Evolutionary conservation across 2,888 invertebrate genomes (phyloP), one percentile per base, ranked within the genome.

Genomic region (Meganola albula): DNA sequence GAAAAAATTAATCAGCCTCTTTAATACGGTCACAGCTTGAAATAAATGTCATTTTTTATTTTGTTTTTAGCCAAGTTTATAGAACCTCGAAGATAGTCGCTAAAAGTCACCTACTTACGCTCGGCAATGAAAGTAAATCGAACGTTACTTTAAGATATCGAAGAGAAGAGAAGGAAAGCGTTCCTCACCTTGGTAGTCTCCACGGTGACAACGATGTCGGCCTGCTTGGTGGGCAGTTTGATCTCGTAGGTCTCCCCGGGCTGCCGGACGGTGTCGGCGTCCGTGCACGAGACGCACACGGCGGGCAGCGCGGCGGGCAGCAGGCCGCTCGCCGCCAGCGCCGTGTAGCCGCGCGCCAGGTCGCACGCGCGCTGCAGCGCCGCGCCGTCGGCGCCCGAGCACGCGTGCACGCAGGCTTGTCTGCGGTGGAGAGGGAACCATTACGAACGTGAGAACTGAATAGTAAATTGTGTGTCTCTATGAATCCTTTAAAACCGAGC

Each of bases 201-300:
- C 6, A 96, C 89, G 1, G 93, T 87, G 33, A 97, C 85, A 0
- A 97, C 82, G 34, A 97, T 86, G 61, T 97, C 97, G 1, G 94
- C 96, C 43, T 93, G 89, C 41, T 92, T 92, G 41, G 87, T 88
- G 0, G 94, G 93, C 12, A 89, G 63, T 53, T 91, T 91, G 0
- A 91, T 80, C 30, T 88, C 88, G 64, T 91, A 92, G 10, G 69
- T 77, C 8, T 92, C 91, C 0, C 90, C 91, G 0, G 92, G 48
- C 3, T 78, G 48, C 16, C 53, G 52, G 3, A 73, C 73, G 8
- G 60, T 55, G 37, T 87, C 87, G 0, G 74, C 72, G 37, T 88
- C 87, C 0, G 65, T 75, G 53, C 88, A 90, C 61, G 83, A 87
- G 60, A 90, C 72, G 63, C 94, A 95, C 7, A 82, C 75, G 0